phyloP scores from a whole-genome alignment of 2,797 vertebrate genomes.

The Hafferia zeledoni region DNA sequence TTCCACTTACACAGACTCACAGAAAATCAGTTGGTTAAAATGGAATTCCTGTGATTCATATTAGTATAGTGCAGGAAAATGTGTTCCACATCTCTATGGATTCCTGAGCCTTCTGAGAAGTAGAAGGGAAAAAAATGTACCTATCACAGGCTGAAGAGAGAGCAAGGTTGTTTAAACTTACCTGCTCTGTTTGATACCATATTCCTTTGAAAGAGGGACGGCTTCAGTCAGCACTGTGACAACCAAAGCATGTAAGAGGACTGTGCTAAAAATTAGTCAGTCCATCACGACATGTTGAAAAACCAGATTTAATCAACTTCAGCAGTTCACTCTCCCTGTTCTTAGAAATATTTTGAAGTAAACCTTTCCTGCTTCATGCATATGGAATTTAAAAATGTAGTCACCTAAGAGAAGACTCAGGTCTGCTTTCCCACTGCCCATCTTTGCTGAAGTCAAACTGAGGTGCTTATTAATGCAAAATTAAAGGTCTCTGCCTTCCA shows the following conservation, averaged over 20 bases:
- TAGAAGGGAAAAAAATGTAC: neutral
- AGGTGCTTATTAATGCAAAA: slow-evolving; percentile 16
- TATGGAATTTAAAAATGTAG: neutral
- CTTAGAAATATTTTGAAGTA: neutral
- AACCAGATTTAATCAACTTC: neutral
- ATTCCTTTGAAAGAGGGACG: neutral
- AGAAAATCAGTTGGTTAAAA: neutral
- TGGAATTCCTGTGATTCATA: neutral
- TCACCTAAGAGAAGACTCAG: neutral
- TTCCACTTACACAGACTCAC: neutral
- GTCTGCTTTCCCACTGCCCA: neutral
- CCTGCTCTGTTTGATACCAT: neutral
- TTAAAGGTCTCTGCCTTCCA: neutral
- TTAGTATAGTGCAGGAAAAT: neutral
- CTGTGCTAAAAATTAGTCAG: neutral
- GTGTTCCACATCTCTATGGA: neutral
- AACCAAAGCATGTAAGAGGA: neutral
- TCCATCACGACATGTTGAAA: neutral
- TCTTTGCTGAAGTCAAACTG: neutral
- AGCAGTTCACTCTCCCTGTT: neutral
- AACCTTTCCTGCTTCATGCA: neutral
- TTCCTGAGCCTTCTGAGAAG: neutral
- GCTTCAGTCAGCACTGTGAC: neutral
- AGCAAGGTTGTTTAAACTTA: neutral
- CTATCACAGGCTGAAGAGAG: neutral